Evolutionary conservation across 37 sponge, comb jelly and placozoan genomes (phyloP), one percentile per base, ranked within the genome.

Genomic region (Haliclona indistincta): DNA sequence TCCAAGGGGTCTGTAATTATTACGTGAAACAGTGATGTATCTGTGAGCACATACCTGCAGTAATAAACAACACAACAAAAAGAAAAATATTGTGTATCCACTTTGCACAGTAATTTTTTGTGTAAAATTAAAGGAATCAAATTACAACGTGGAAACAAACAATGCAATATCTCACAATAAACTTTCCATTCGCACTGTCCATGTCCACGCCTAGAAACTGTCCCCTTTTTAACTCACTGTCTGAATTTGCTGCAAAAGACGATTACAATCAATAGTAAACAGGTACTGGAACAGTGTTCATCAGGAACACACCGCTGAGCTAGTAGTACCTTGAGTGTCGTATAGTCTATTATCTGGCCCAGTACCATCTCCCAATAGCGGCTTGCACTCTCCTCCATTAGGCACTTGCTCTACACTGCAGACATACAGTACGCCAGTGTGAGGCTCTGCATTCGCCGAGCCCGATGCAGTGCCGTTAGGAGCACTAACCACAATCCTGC

Each of bases 401-500:
- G 3, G 2, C 36, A 74, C 75, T 32, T 54, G 77, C 2, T 0
- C 41, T 28, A 86, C 36, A 10, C 79, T 74, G 38, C 86, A 86
- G 1, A 0, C 35, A 56, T 68, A 86, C 44, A 86, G 53, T 0
- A 65, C 74, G 7, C 86, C 86, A 0, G 86, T 86, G 39, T 29
- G 55, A 11, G 23, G 22, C 11, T 41, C 70, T 44, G 10, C 49
- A 29, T 37, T 37, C 7, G 4, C 4, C 53, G 67, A 25, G n/a
- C 56, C 41, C 1, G 3, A 39, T 0, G 69, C 60, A 5, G 32
- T 63, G 2, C 43, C 63, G 3, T 55, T 51, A 34, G 86, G 86
- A 19, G 86, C 86, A 68, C 86, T 79, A n/a, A 86, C 86, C 2
- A 86, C 37, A 1, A 86, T 73, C n/a, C 86, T 86, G 61, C 15